Percentiles rank a stretch among this genome's conserved stretches.
phyloP scores from a whole-genome alignment of 2,888 invertebrate species.

The Gari tellinella region DNA sequence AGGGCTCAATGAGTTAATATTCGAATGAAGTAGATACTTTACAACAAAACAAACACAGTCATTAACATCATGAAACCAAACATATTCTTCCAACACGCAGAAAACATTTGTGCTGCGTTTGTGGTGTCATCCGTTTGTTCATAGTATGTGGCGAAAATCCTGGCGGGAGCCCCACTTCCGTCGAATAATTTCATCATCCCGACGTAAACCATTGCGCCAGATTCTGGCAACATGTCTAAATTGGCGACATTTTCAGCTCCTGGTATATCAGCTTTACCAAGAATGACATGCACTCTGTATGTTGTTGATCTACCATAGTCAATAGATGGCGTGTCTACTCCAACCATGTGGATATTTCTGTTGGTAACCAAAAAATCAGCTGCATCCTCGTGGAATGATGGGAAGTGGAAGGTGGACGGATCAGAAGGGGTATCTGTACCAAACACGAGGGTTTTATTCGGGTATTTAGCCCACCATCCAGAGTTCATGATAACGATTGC shows the following conservation, averaged over 20 bases:
- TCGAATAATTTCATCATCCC: conserved; percentile 88
- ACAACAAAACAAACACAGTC: no score
- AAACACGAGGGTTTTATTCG: conserved; percentile 69
- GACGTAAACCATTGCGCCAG: conserved; percentile 80
- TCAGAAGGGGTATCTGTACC: conserved; percentile 54
- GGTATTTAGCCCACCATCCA: conserved; percentile 83
- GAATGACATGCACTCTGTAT: conserved; percentile 86
- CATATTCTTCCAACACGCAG: no score
- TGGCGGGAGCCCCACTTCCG: conserved; percentile 88
- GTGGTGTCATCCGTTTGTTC: not conserved
- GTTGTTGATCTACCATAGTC: conserved; percentile 86
- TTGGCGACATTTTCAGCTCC: conserved; percentile 88
- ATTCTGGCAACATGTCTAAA: conserved; percentile 71
- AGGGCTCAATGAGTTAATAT: no score
- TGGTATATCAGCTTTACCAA: conserved; percentile 85
- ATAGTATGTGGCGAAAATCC: conserved; percentile 85
- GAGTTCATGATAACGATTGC: conserved; percentile 85
- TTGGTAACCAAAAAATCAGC: conserved; percentile 87
- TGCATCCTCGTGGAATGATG: conserved; percentile 86
- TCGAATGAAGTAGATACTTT: no score
- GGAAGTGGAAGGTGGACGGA: conserved; percentile 71
- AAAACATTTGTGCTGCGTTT: no score
- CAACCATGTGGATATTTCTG: conserved; percentile 86
- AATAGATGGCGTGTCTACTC: conserved; percentile 88
- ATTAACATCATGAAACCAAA: no score